These are phyloP conservation scores for Metacarcinus magister DNA, from an alignment of 2,888 invertebrate genomes.

Conservation along the genomic window DNA sequence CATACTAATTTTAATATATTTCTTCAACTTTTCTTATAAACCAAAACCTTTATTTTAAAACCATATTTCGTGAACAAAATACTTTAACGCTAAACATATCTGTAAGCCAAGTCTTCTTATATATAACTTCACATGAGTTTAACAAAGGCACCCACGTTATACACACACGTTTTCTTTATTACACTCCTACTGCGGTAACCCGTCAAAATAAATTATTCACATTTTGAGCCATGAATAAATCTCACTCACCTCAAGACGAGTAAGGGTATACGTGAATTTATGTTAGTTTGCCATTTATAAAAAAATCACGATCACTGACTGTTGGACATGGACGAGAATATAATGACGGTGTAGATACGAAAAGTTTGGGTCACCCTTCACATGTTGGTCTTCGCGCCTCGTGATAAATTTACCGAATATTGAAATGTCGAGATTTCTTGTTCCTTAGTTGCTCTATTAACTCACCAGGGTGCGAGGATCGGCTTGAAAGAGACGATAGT, in stretches of 20 bases:
- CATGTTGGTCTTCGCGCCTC: background rate
- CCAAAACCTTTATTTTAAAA: too few species aligned
- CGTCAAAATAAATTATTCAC: slow-evolving; percentile 33
- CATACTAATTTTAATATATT: too few species aligned
- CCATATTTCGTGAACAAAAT: too few species aligned
- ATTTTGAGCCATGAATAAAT: slow-evolving; percentile 7
- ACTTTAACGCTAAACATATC: too few species aligned
- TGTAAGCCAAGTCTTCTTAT: background rate
- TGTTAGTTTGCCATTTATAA: slow-evolving; percentile 23
- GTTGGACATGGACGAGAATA: background rate
- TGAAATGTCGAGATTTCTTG: slow-evolving; percentile 26
- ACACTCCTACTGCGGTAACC: background rate
- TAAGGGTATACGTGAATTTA: slow-evolving; percentile 20
- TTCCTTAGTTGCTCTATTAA: background rate
- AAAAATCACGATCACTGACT: background rate
- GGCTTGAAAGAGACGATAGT: background rate
- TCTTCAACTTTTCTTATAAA: too few species aligned
- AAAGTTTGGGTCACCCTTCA: slow-evolving; percentile 1
- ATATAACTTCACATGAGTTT: background rate
- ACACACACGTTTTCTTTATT: background rate
- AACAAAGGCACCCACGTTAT: background rate
- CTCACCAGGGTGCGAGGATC: background rate
- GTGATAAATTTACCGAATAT: background rate
- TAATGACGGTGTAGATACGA: background rate
- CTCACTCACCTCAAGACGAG: background rate